Conservation (phyloP, 2,113 vertebrate genomes). For the Piprites chloris region DNA sequence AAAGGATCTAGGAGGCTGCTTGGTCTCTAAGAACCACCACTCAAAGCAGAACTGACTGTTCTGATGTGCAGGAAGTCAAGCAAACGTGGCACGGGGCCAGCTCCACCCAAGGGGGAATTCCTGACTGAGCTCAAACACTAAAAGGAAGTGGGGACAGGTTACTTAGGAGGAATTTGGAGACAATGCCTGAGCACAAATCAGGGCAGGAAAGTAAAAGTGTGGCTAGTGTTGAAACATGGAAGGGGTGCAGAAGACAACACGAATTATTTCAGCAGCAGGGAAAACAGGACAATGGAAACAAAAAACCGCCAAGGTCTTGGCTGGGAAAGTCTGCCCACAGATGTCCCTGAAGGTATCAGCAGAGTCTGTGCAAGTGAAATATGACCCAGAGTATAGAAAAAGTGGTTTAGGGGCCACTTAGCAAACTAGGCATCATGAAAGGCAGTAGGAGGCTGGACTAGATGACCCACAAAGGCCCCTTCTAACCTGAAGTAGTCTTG, state of each 20-base stretch:
- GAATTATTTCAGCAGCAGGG: neutral
- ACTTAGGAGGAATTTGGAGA: neutral
- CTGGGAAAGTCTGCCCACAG: neutral
- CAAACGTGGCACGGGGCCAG: neutral
- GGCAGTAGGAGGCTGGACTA: neutral
- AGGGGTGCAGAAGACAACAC: neutral
- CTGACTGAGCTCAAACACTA: neutral
- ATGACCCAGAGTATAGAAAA: neutral
- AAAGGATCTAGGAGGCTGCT: neutral
- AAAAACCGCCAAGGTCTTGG: neutral
- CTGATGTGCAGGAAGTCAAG: conserved; percentile 10
- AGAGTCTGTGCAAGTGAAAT: neutral
- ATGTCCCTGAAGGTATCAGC: neutral
- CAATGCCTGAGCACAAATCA: neutral
- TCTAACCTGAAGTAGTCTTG: neutral
- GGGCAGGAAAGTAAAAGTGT: neutral
- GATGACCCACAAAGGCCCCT: neutral
- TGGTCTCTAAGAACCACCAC: neutral
- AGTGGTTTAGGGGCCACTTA: neutral
- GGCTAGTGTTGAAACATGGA: neutral
- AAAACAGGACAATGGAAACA: neutral
- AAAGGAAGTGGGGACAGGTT: conserved; percentile 5
- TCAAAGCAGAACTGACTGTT: neutral
- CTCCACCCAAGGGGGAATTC: conserved; percentile 27
- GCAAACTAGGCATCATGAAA: neutral